These are phyloP conservation scores for Urocynchramus pylzowi DNA, from an alignment of 2,113 vertebrate genomes.

Conservation along the genomic window DNA sequence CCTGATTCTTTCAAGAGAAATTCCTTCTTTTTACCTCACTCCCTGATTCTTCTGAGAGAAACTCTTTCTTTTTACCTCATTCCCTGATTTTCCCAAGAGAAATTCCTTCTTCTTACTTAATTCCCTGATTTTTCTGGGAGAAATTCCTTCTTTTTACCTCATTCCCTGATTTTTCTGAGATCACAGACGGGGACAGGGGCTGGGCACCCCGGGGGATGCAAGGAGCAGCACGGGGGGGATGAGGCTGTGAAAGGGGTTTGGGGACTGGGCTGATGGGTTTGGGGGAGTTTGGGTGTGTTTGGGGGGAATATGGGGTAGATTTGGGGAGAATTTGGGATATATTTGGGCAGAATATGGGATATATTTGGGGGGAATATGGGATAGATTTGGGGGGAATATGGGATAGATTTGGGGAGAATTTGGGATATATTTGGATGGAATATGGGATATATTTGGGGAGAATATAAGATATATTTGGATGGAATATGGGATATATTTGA, in stretches of 20 bases:
- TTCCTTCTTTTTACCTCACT: neutral
- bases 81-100: too few species aligned
- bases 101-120: neutral
- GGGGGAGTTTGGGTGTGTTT: too few species aligned
- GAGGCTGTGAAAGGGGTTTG: neutral
- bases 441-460: rapidly evolving
- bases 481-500: too few species aligned
- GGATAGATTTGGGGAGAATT: too few species aligned
- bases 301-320: neutral
- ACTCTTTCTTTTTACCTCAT: neutral
- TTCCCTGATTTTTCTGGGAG: neutral
- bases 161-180: neutral
- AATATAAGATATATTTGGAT: too few species aligned
- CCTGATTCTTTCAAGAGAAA: neutral
- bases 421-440: rapidly evolving
- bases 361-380: too few species aligned
- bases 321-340: too few species aligned
- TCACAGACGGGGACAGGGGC: rapidly evolving
- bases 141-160: neutral
- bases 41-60: neutral
- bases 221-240: neutral
- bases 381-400: too few species aligned
- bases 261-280: neutral
- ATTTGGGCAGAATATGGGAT: neutral
- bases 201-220: rapidly evolving